Base-by-base conservation (phyloP, 2,113 vertebrate species). In the Vulpes lagopus region DNA sequence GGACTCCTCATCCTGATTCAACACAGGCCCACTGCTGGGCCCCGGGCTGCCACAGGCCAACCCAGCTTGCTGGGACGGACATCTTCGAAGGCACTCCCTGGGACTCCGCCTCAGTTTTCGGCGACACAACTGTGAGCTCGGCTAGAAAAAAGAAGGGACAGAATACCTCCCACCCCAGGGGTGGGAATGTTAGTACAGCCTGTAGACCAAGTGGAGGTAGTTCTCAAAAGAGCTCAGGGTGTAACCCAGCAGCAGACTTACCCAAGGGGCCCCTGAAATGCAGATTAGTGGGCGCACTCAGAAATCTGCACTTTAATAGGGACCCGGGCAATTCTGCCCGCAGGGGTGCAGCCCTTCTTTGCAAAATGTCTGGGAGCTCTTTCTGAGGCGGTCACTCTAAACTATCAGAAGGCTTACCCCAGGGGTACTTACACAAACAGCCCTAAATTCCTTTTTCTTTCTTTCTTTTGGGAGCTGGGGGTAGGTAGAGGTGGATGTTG, bases 271-370 rank as follows among this genome's bases (percentile, higher is more conserved):
- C 38, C 10, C 43, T 51, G 59, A 94, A 91, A 95, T 92, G 94
- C 15, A 81, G 90, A 95, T 65, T 10, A 2, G 1, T 4, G 43
- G 49, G 17, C 19, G 55, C 22, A 35, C 71, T 23, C 10, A 1
- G 2, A 88, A 96, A 92, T 91, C 95, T 94, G n/a, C 92, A 90
- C 84, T 79, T 83, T 76, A 95, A 81, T 53, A 89, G 53, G 25
- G 43, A 35, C 11, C 86, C 2, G 1, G 51, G 60, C 60, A 19
- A 32, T 32, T 9, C 35, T 17, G 43, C 25, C 0, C 0, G 4
- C 10, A 38, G 15, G 25, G 51, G 20, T 3, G 38, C 51, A 60
- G 14, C n/a, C 74, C 65, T n/a, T 69, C 73, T n/a, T 4, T 0
- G 57, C 57, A 16, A 65, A 83, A 38, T 2, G 8, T 60, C n/a